Conservation (phyloP, 1,140 invertebrate genomes). For the Drosophila mauritiana region DNA sequence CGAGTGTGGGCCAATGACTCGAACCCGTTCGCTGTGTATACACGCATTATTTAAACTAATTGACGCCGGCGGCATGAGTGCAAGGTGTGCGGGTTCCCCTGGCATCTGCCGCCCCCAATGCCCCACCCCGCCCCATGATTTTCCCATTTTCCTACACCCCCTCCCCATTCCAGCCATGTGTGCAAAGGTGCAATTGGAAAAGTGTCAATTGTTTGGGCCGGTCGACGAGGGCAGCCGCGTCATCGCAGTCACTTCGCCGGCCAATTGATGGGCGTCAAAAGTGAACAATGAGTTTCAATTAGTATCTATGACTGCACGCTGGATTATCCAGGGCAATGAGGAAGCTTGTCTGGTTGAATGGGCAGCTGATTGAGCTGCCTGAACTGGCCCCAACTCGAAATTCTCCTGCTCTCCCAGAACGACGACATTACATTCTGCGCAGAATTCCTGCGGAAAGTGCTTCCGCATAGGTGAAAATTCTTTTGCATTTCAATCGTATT, state of each 20-base stretch:
- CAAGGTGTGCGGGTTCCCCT: constrained; percentile 68
- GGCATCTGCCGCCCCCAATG: constrained; percentile 13
- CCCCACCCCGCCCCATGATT: not conserved
- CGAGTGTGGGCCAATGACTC: constrained; percentile 69
- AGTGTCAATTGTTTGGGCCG: constrained; percentile 71
- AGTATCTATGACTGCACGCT: constrained; percentile 55
- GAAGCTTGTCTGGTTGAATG: constrained; percentile 64
- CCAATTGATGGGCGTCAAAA: constrained; percentile 77
- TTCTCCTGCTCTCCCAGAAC: constrained; percentile 2
- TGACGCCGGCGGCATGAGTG: constrained; percentile 59
- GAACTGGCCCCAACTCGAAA: constrained; percentile 4
- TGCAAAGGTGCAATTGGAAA: constrained; percentile 74
- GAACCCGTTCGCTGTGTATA: constrained; percentile 33
- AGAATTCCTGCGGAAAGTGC: constrained; percentile 31
- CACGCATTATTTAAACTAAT: constrained; percentile 79
- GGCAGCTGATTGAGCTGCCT: constrained; percentile 61
- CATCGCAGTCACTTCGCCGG: constrained; percentile 14
- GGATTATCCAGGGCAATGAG: constrained; percentile 70
- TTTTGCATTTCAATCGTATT: constrained; percentile 26
- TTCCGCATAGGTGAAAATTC: constrained; percentile 40
- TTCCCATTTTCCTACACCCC: too few relatives aligned
- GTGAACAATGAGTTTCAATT: constrained; percentile 80
- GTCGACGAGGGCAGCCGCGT: constrained; percentile 3
- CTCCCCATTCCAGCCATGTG: not conserved
- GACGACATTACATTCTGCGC: constrained; percentile 26